Evolutionary conservation across 1,140 invertebrate genomes (phyloP), one percentile per base, ranked within the genome.

Genomic region (Frieseomelitta varia): DNA sequence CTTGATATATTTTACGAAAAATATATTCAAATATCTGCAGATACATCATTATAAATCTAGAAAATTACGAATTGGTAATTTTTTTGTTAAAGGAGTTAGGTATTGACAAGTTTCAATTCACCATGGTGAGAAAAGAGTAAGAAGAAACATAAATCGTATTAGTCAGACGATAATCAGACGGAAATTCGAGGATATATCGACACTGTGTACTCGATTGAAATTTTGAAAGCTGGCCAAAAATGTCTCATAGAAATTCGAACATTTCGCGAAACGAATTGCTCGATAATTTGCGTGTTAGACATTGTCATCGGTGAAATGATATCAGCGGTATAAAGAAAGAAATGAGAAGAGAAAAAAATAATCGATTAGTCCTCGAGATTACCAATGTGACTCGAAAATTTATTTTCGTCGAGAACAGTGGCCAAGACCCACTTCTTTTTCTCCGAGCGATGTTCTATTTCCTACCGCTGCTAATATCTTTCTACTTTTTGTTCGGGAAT

Each of bases 371-470:
- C 1, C 15, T 53, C 6, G 51, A 51, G 55, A 69, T 51, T 11
- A 19, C 3, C 65, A 65, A 78, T 78, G 76, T 39, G 58, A 56
- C 34, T 53, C 69, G 76, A 84, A 74, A 74, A 78, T 24, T 84
- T 88, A 80, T 81, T 84, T 84, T 88, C 68, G 85, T 84, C 47
- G 34, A 65, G 39, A 58, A 79, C 67, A 19, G 4, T 56, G 77
- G 85, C 85, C 81, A 84, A 86, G 81, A 84, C 80, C 85, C 76
- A 84, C 75, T 86, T 86, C 75, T 84, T 78, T 68, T 79, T 75
- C 68, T 34, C 82, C 69, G 81, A 39, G 39, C 81, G 65, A 30
- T 53, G 76, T 79, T 79, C 85, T 84, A 86, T 76, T 86, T 86
- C 85, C 76, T 78, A 72, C 63, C 61, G 6, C 14, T n/a, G 15